Conservation (phyloP, 2,797 vertebrate genomes). For the Mormyrops boulengeri region DNA sequence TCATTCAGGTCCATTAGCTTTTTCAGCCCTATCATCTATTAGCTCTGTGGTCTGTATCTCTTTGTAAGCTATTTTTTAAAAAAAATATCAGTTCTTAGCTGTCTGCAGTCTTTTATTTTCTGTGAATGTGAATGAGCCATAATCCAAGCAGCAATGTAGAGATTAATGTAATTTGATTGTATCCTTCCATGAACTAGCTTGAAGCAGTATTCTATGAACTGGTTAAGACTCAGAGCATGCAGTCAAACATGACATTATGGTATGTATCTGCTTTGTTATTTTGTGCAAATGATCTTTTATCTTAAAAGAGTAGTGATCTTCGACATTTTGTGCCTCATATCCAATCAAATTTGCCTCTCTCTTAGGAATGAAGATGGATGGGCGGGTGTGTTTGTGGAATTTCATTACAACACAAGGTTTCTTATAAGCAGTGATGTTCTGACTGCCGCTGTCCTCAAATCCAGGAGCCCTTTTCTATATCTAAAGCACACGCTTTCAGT, state of each 20-base stretch:
- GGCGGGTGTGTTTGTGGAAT: background rate
- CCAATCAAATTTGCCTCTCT: background rate
- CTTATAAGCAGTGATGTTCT: background rate
- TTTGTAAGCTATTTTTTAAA: background rate
- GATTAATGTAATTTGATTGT: constrained; percentile 6
- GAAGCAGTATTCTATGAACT: background rate
- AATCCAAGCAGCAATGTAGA: background rate
- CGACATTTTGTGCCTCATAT: background rate
- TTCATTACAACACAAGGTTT: background rate
- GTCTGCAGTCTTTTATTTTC: background rate
- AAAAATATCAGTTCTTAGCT: background rate
- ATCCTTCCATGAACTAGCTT: background rate
- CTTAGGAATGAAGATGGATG: constrained; percentile 2
- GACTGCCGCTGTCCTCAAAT: constrained; percentile 10
- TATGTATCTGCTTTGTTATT: background rate
- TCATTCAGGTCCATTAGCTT: background rate
- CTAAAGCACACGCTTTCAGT: constrained; percentile 13
- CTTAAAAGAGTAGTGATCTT: background rate
- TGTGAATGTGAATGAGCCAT: background rate
- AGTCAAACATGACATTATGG: background rate
- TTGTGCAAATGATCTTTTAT: background rate
- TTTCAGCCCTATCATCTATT: background rate
- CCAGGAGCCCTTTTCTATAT: constrained; percentile 6
- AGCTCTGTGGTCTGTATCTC: background rate
- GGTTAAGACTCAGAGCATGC: background rate